Base-by-base conservation (phyloP, 2,797 vertebrate genomes). In the Arnoldichthys spilopterus region DNA sequence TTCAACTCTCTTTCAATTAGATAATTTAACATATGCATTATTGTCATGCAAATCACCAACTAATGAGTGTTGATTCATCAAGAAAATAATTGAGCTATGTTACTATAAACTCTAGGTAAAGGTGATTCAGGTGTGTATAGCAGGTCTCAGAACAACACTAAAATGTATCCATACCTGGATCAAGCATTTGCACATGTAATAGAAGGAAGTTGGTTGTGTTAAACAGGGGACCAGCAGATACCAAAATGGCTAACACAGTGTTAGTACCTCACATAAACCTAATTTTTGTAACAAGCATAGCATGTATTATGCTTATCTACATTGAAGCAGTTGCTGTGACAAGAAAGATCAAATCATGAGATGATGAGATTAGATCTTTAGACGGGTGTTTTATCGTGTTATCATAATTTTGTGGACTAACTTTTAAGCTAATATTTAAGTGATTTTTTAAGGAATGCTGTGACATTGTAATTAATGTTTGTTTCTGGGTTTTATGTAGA, bases 381-480 rank as follows among this genome's bases (percentile, higher is more conserved):
- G 12, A 34, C 0, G 45, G 8, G n/a, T 59, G 53, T 67, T 73
- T 56, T 37, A 20, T 51, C 8, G 11, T 18, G 16, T 26, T 70
- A n/a, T 70, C 43, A 24, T 22, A 30, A 16, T 24, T 40, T 30
- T 71, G 20, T 56, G 28, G 9, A 66, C 13, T 72, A 43, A 54
- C 58, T 64, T 64, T 53, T 64, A n/a, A 45, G 45, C 16, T 63
- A 56, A 78, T 32, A 64, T 71, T 71, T 40, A 6, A 63, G n/a
- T 71, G 0, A 61, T 51, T 6, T 45, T 53, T 54, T 63, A 63
- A 30, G 7, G 12, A 37, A 32, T 71, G 56, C 30, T 77, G 43
- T 77, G 54, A 76, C 20, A 47, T 58, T 16, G 58, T 53, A 54
- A 56, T 72, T 43, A 15, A 53, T 71, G 28, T 78, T 45, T 49